A percentile compares a stretch with the other conserved stretches of the same genome.
phyloP scores from a whole-genome alignment of 1,140 invertebrate genomes.

The Drosophila pruinosa region DNA sequence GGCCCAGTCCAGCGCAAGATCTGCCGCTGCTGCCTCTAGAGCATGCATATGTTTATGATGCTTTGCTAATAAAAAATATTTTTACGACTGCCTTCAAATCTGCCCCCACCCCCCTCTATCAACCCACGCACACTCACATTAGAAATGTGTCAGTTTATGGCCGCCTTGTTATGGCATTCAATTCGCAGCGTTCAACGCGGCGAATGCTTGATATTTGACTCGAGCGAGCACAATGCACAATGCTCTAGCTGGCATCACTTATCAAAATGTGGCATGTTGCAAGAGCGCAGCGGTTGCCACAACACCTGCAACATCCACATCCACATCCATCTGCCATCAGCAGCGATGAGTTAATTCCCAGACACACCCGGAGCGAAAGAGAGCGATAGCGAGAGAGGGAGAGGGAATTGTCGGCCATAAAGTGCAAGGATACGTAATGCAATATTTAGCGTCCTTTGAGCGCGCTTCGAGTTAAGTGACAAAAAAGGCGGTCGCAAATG shows the following conservation, averaged over 20 bases:
- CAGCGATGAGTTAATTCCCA: conserved; percentile 29
- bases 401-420: conserved; percentile 49
- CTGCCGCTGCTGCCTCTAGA: neutral
- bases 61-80: conserved; percentile 71
- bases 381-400: neutral
- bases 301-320: too few relatives aligned
- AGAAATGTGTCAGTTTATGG: conserved; percentile 25
- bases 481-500: conserved; percentile 41
- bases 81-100: conserved; percentile 59
- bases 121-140: neutral
- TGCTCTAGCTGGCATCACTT: conserved; percentile 26
- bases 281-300: neutral
- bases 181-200: conserved; percentile 1
- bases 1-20: too few relatives aligned
- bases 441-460: conserved; percentile 79
- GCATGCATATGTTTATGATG: conserved; percentile 66
- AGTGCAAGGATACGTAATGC: conserved; percentile 79
- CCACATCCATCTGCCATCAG: too few relatives aligned
- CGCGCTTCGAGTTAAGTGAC: conserved; percentile 70
- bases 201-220: conserved; percentile 39
- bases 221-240: neutral
- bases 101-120: neutral
- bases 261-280: conserved; percentile 29
- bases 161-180: conserved; percentile 15
- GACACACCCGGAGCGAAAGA: neutral